Evolutionary conservation across 2,888 invertebrate genomes (phyloP).

Genomic region (Anticlea derivata): DNA sequence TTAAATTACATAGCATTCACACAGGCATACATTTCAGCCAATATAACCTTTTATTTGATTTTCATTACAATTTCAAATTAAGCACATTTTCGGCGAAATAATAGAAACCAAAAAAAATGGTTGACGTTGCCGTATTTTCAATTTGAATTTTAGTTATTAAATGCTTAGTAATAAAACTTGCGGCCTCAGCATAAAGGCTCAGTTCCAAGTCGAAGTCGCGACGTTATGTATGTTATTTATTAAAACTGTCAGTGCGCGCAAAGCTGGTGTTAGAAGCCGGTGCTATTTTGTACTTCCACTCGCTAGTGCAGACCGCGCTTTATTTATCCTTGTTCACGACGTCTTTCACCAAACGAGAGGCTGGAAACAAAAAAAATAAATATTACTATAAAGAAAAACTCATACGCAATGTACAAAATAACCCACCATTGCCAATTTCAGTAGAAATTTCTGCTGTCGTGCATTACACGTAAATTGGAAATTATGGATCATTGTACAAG

Average conservation of each 20-base stretch:
- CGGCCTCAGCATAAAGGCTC: neutral
- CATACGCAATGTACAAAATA: neutral
- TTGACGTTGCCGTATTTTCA: neutral
- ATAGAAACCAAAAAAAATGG: no score
- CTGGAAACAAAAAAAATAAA: conserved; percentile 52
- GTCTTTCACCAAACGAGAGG: conserved; percentile 65
- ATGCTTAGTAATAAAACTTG: neutral
- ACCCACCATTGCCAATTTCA: neutral
- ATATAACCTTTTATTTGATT: conserved; percentile 1
- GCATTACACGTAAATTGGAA: no score
- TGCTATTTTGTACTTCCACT: conserved; percentile 51
- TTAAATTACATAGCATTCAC: conserved; percentile 2
- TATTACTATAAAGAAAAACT: neutral
- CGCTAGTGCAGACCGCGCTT: conserved; percentile 34
- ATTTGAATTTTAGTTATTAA: neutral
- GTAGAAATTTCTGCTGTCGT: no score
- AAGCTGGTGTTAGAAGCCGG: conserved; percentile 31
- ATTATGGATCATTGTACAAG: no score
- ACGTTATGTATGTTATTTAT: conserved; percentile 11
- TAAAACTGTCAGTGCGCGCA: conserved; percentile 31
- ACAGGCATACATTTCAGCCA: neutral
- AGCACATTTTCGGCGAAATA: no score
- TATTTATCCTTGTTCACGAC: conserved; percentile 67
- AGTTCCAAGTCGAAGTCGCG: conserved; percentile 11
- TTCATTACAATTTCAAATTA: neutral